A percentile compares a stretch with the other conserved stretches of the same genome.
Conservation (phyloP, 2,888 invertebrate genomes). For the Cantharis flavilabris region DNA sequence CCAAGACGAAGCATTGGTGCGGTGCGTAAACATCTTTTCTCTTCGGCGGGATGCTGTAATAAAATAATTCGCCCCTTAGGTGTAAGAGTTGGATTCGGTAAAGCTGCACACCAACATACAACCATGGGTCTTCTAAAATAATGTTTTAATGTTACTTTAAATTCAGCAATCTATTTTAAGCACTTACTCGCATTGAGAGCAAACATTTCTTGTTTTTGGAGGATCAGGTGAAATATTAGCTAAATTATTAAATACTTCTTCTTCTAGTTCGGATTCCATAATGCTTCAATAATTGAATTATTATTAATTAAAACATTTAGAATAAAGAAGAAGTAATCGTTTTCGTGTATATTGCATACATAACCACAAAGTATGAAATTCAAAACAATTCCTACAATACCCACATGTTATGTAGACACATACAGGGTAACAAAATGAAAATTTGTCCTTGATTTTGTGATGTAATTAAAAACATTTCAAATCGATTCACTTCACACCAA, state of each 20-base stretch:
- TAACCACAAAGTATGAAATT: background rate
- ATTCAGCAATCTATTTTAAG: background rate
- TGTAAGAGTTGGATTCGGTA: conserved; percentile 72
- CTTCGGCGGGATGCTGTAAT: conserved; percentile 92
- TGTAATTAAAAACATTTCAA: too few relatives aligned
- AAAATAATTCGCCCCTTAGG: conserved; percentile 77
- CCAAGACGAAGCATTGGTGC: conserved; percentile 87
- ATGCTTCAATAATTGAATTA: background rate
- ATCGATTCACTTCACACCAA: too few relatives aligned
- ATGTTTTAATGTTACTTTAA: background rate
- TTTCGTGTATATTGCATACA: background rate
- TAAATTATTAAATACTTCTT: conserved; percentile 70
- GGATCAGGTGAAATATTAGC: conserved; percentile 77
- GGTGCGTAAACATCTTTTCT: conserved; percentile 84
- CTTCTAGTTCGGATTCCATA: conserved; percentile 40
- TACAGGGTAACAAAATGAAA: too few relatives aligned
- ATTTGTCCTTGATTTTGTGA: too few relatives aligned
- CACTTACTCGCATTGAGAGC: conserved; percentile 74
- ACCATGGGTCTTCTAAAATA: conserved; percentile 73
- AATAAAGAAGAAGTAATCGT: background rate
- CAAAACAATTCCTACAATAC: background rate
- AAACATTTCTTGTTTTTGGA: conserved; percentile 72
- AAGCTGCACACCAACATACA: conserved; percentile 89
- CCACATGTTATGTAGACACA: background rate
- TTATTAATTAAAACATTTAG: background rate